Evolutionary conservation across 2,113 vertebrate species (phyloP).

Genomic region (Heptranchias perlo): DNA sequence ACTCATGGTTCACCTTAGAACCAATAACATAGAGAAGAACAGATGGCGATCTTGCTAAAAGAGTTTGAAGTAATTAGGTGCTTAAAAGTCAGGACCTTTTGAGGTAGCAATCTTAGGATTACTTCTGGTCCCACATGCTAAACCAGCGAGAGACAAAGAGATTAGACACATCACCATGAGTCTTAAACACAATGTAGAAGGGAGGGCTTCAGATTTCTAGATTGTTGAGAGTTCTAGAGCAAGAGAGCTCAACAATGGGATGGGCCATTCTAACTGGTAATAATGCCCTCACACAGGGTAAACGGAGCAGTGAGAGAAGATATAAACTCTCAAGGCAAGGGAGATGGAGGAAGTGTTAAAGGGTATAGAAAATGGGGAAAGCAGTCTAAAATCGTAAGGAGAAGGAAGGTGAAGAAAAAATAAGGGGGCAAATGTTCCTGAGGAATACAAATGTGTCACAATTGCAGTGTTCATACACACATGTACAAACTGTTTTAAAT

Average conservation of each 20-base stretch:
- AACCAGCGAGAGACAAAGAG: background rate
- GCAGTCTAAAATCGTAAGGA: background rate
- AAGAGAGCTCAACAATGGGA: background rate
- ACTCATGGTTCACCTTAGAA: background rate
- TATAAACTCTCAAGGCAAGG: no score
- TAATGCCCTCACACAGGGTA: background rate
- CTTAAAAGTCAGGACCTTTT: background rate
- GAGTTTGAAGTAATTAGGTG: background rate
- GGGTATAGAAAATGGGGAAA: background rate
- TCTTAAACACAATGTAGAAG: background rate
- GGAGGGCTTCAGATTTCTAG: background rate
- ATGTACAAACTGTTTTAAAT: background rate
- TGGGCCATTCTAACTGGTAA: background rate
- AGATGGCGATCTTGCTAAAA: background rate
- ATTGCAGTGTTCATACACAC: background rate
- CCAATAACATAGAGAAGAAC: background rate
- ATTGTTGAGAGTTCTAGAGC: background rate
- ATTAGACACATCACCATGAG: background rate
- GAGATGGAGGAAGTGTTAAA: background rate
- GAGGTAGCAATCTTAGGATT: background rate
- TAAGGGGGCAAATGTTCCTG: background rate
- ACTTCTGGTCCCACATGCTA: background rate
- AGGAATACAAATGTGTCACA: background rate
- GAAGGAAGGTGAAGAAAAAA: background rate
- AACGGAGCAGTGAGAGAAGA: background rate